A percentile compares a stretch with the other conserved stretches of the same genome.
These are phyloP conservation scores for Crotophaga sulcirostris DNA, from an alignment of 2,113 vertebrate genomes.

Conservation along the genomic window DNA sequence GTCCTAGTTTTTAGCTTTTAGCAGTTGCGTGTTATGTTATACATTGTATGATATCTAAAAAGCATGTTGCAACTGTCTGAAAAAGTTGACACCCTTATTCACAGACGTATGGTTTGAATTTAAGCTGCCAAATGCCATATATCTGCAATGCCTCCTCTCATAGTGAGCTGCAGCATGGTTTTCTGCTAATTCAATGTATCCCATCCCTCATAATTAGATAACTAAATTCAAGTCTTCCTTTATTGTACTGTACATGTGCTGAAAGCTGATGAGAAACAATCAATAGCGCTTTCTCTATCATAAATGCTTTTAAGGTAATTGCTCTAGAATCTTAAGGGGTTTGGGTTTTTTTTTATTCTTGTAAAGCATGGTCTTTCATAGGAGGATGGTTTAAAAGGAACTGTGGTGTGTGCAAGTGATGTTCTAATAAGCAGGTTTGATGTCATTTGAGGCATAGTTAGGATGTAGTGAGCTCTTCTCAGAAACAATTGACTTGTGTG, in stretches of 20 bases:
- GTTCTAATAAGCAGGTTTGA: background rate
- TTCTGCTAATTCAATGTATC: background rate
- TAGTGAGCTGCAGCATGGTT: background rate
- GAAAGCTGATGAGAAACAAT: conserved; percentile 23
- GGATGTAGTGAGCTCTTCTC: background rate
- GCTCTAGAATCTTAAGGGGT: background rate
- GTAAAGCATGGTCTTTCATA: background rate
- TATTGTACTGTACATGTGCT: background rate
- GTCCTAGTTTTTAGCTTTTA: background rate
- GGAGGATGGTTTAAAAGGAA: background rate
- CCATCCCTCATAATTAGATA: background rate
- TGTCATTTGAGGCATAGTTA: background rate
- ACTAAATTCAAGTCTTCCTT: conserved; percentile 32
- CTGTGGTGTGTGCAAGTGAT: background rate
- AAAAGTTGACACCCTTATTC: background rate
- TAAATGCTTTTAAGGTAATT: conserved; percentile 22
- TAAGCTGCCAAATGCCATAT: background rate
- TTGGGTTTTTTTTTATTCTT: background rate
- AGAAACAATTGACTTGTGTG: background rate
- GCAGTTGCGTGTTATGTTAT: background rate
- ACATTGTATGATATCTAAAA: background rate
- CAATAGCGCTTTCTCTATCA: background rate
- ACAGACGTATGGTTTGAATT: background rate
- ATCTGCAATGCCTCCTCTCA: background rate
- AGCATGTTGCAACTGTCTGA: background rate